Percentiles rank a stretch among this genome's conserved stretches.
Evolutionary conservation across 2,888 invertebrate species (phyloP).

Genomic region (Scaptomyza flava): DNA sequence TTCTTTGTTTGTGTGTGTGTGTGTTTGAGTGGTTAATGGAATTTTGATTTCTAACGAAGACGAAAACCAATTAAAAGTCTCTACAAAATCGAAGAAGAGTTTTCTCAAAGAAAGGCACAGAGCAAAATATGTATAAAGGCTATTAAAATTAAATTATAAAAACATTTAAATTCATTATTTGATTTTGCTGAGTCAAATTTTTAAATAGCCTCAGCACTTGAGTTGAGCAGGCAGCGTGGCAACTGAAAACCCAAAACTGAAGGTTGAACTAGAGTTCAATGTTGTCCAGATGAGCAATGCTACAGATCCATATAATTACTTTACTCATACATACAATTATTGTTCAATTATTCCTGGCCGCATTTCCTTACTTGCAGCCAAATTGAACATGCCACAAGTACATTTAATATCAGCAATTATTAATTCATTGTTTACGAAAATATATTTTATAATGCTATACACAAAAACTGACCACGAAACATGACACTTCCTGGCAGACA

Average conservation of each 20-base stretch:
- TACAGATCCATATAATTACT: neutral
- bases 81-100: slow-evolving; percentile 34
- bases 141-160: slow-evolving; percentile 67
- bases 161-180: slow-evolving; percentile 59
- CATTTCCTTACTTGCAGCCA: slow-evolving; percentile 10
- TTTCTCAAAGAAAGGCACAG: slow-evolving; percentile 43
- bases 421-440: slow-evolving; percentile 33
- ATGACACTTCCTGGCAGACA: slow-evolving; percentile 37
- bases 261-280: slow-evolving; percentile 13
- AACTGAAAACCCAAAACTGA: neutral
- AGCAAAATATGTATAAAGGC: slow-evolving; percentile 32
- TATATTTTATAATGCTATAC: slow-evolving; percentile 10
- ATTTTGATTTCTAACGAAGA: slow-evolving; percentile 27
- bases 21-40: slow-evolving; percentile 60
- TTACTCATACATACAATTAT: neutral
- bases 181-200: slow-evolving; percentile 22
- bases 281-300: neutral
- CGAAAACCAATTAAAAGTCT: slow-evolving; percentile 49
- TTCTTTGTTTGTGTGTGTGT: slow-evolving; percentile 49
- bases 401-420: slow-evolving; percentile 27
- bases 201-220: slow-evolving; percentile 31
- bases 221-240: slow-evolving; percentile 38
- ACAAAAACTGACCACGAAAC: slow-evolving; percentile 6
- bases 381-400: slow-evolving; percentile 8
- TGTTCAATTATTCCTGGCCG: neutral